Evolutionary conservation across 2,888 invertebrate species (phyloP), one percentile per base, ranked within the genome.

Genomic region (Papilio protenor): DNA sequence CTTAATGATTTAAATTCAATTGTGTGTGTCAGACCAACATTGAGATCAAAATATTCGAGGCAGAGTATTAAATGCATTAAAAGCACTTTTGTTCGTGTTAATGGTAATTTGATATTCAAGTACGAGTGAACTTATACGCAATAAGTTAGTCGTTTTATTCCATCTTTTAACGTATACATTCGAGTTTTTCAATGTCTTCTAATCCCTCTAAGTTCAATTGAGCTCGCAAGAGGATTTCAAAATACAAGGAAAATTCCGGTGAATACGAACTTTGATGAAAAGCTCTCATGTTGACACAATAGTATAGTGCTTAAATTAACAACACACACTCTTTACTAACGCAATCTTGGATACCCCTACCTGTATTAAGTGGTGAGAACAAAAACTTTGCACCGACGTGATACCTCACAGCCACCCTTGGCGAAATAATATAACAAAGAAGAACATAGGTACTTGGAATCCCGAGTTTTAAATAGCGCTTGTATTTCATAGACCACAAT

Each of bases 191-290:
- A 57, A 78, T 61, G 33, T 69, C 47, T 27, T 77, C 57, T 73
- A 47, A 72, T 72, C 78, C 49, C 77, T 80, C 70, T 82, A 81
- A 82, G 83, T 80, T 83, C 80, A 82, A 84, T 33, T 87, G 86
- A 84, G 82, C 85, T 85, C 84, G 88, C 80, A 83, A 85, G 88
- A 86, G 88, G 92, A 92, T 92, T 91, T 33, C 5, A 5, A 33
- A 33, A 33, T 33, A 3, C 33, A 33, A 4, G 87, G 88, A 90
- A 91, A 91, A 90, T 88, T 88, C 84, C 83, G 81, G 82, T 86
- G 87, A 89, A 89, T 87, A 86, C 87, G 87, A 87, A 85, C 86
- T 87, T 85, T 89, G 88, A 90, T 92, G 90, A 92, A 92, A 90
- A 89, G 88, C 88, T 84, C 89, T 91, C 84, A 81, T 82, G 87